phyloP scores from a whole-genome alignment of 2,888 invertebrate genomes.

The Allacma fusca region DNA sequence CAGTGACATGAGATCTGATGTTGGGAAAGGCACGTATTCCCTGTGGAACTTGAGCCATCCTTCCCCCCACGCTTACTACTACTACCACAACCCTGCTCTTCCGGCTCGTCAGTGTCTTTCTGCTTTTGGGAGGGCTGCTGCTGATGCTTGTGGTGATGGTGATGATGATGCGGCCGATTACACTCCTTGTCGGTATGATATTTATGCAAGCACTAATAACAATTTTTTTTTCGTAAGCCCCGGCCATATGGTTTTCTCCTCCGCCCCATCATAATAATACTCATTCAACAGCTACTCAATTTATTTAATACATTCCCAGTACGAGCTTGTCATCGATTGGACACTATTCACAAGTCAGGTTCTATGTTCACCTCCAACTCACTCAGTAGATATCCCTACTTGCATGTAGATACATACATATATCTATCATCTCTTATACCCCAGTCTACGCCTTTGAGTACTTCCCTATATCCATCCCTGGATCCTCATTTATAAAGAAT shows the following conservation, averaged over 20 bases:
- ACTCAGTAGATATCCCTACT: too few relatives aligned
- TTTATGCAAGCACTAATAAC: slow-evolving; percentile 50
- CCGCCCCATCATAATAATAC: neutral
- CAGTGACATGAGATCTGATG: slow-evolving; percentile 57
- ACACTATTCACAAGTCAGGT: too few relatives aligned
- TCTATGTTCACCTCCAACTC: too few relatives aligned
- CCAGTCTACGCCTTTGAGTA: too few relatives aligned
- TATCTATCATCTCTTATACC: too few relatives aligned
- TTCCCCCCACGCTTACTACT: slow-evolving; percentile 33
- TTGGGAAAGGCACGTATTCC: slow-evolving; percentile 47
- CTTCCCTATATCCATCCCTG: too few relatives aligned
- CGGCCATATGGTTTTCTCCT: slow-evolving; percentile 47
- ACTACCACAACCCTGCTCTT: neutral
- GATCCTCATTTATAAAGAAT: too few relatives aligned
- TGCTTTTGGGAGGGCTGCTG: neutral
- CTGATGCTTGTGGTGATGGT: slow-evolving; percentile 23
- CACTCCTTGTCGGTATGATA: slow-evolving; percentile 41
- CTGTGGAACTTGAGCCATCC: neutral
- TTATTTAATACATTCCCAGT: too few relatives aligned
- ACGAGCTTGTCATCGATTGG: too few relatives aligned
- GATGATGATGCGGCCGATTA: slow-evolving; percentile 46
- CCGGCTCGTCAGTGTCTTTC: neutral
- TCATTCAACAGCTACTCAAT: too few relatives aligned
- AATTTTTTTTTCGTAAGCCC: slow-evolving; percentile 31
- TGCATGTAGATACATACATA: too few relatives aligned